Percentiles rank a stretch among this genome's conserved stretches.
Conservation (phyloP, 2,888 invertebrate genomes). For the Mesorhabditis belari region DNA sequence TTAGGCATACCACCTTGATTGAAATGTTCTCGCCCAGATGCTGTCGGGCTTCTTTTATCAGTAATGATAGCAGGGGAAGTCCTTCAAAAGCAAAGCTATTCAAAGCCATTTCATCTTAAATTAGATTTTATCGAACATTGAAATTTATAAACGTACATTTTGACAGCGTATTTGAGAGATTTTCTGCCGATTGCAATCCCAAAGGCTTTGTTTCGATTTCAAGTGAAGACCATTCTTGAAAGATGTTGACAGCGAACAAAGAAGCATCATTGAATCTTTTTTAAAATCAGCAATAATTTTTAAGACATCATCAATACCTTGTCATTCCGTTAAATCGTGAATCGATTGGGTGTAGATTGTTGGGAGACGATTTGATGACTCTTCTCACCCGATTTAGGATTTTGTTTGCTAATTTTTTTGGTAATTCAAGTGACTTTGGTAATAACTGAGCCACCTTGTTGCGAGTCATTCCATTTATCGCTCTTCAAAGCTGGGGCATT, state of each 20-base stretch:
- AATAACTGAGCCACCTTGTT: no score
- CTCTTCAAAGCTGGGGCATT: no score
- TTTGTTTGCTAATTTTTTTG: no score
- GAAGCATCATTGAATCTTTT: not conserved
- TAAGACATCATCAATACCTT: not conserved
- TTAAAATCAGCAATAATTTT: not conserved
- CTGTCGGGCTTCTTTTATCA: conserved; percentile 4
- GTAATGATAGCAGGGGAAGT: conserved; percentile 10
- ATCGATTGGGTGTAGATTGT: not conserved
- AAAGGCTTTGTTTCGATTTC: conserved; percentile 4
- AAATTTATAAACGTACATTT: conserved; percentile 13
- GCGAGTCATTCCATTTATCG: no score
- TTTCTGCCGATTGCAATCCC: conserved; percentile 16
- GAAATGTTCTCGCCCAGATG: not conserved
- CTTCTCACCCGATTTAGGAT: no score
- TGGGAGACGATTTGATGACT: no score
- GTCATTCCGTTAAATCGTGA: not conserved
- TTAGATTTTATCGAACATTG: not conserved
- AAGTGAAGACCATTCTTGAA: conserved; percentile 17
- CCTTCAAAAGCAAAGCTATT: conserved; percentile 18
- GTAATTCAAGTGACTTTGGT: no score
- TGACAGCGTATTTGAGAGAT: conserved; percentile 16
- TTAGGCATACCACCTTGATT: not conserved
- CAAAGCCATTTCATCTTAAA: conserved; percentile 24
- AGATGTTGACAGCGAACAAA: not conserved